These are phyloP conservation scores for Diplolepis rosae DNA, from an alignment of 2,888 invertebrate genomes.

Conservation along the genomic window DNA sequence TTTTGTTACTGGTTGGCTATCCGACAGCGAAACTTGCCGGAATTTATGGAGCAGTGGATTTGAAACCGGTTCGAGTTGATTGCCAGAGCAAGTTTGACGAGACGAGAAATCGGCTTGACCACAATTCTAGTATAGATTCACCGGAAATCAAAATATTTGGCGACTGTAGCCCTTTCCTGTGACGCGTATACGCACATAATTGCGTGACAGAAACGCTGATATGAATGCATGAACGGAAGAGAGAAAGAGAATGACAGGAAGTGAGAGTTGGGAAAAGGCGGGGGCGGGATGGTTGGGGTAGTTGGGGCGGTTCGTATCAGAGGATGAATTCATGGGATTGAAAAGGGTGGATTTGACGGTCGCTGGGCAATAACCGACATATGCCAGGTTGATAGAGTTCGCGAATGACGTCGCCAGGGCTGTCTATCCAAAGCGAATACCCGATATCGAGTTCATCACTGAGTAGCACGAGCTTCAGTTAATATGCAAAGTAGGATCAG, in stretches of 20 bases:
- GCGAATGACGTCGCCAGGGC: conserved; percentile 33
- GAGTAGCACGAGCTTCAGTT: conserved; percentile 57
- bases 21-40: conserved; percentile 7
- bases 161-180: conserved; percentile 25
- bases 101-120: conserved; percentile 20
- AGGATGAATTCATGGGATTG: conserved; percentile 9
- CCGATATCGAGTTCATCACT: conserved; percentile 57
- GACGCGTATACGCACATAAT: not conserved
- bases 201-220: conserved; percentile 8
- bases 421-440: conserved; percentile 61
- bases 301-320: not conserved
- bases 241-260: conserved; percentile 25
- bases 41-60: conserved; percentile 17
- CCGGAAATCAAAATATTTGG: conserved; percentile 21
- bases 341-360: conserved; percentile 34
- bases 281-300: not conserved
- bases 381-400: conserved; percentile 43
- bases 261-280: conserved; percentile 12
- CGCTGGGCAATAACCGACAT: conserved; percentile 42
- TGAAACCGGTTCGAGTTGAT: conserved; percentile 36
- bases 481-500: conserved; percentile 62
- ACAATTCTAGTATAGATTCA: not conserved
- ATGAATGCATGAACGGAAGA: not conserved
- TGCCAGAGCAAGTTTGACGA: conserved; percentile 31
- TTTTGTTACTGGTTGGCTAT: conserved; percentile 1